Evolutionary conservation across 2,797 vertebrate species (phyloP), one percentile per base, ranked within the genome.

Genomic region (Sebastes itinus): DNA sequence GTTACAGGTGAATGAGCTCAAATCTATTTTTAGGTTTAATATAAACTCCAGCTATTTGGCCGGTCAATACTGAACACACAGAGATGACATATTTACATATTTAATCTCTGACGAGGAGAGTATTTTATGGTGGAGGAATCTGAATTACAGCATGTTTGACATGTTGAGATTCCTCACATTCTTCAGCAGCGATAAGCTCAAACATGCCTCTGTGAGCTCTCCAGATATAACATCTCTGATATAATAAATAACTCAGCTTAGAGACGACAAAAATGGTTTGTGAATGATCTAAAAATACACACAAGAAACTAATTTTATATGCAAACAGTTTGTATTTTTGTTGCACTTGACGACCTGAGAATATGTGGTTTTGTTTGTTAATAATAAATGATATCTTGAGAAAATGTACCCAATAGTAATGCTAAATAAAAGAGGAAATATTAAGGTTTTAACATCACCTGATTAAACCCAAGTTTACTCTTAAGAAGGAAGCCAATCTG

Each of bases 91-190:
- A 84, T 92, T 91, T 92, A 89, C 63, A 87, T 65, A 76, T 88
- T 87, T 89, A 84, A 90, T 92, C 82, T 88, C 76, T 81, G 75
- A 90, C 62, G 6, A 27, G 71, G 72, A 87, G 81, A 76, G 78
- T 73, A 78, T 92, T 90, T 88, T 32, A 78, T 38, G 78, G 79
- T 4, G 7, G 60, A 78, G 83, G 90, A 94, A 88, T 72, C 77
- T 77, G 77, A 72, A 85, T 74, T 78, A 11, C 71, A 33, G 25
- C 65, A 46, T 88, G 80, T 85, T 89, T 89, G 85, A 89, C 78
- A 84, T 81, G 77, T 84, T 38, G 64, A 77, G 80, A 92, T 94
- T 89, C 84, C 77, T 90, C 63, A 83, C 89, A 93, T 93, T 91
- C 81, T 77, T 87, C 28, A 35, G 3, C 0, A 2, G 42, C 63